Evolutionary conservation across 2,113 vertebrate genomes (phyloP), one percentile per base, ranked within the genome.

Genomic region (Rhea americana): DNA sequence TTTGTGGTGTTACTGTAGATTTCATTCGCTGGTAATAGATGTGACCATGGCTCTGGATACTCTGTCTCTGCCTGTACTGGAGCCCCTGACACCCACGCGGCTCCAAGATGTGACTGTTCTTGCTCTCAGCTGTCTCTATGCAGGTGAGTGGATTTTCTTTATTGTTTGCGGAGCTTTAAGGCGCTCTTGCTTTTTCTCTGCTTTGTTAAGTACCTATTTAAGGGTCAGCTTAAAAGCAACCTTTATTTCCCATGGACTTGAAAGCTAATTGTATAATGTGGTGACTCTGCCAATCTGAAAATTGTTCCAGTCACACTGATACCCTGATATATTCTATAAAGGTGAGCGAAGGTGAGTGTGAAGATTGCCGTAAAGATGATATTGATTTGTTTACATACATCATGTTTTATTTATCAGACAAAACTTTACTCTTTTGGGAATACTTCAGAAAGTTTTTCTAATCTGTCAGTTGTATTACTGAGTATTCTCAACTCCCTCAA

Each of bases 31-130:
- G 96, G 99, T 99, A 53, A 99, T 99, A 62, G 99, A 99, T 13
- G 99, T 99, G 76, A 99, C 99, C 47, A 99, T 99, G 99, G 99
- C 99, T 26, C 93, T 99, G 97, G 99, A 99, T 78, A 99, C 99
- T 1, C 98, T 99, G 41, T 99, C 99, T 63, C 96, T 99, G 30
- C 99, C 99, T 35, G 99, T 99, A 5, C 95, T 99, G 95, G 99
- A 99, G 94, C 99, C 99, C 41, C 97, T 99, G 92, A 99, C 98
- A 11, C 99, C 99, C 80, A 98, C 98, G 8, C 98, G 99, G 58
- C 97, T 99, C 37, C 98, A 99, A 80, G 99, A 99, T 32, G 99
- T 99, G 97, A 99, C 99, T 7, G 98, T 99, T 50, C 98, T 99
- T 86, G 99, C 99, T 85, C 98, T 99, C 72, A 99, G 99, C 97